Evolutionary conservation across 2,113 vertebrate species (phyloP), one percentile per base, ranked within the genome.

Genomic region (Xyliphius kryptos): DNA sequence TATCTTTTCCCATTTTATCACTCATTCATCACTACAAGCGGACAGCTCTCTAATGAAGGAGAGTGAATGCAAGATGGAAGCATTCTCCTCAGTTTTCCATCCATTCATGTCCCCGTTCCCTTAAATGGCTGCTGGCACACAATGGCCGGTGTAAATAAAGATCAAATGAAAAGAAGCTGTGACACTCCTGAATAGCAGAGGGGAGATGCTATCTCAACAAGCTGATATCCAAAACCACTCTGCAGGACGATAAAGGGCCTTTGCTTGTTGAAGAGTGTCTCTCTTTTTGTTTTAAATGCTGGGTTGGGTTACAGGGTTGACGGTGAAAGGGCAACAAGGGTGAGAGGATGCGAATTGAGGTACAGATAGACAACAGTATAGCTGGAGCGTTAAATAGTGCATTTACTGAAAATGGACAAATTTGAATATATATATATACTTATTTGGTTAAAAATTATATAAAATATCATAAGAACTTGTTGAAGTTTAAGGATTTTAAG

Each of bases 151-250:
- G 67, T 71, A 76, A 78, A 74, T 69, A 76, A 69, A 73, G 68
- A 75, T 73, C 73, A 77, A 73, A 75, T 72, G 69, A 75, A 72
- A 61, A 70, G 66, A 73, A 70, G 63, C 71, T 63, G 66, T 70
- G 68, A 73, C 67, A 71, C 69, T 64, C 66, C 19, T 61, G 73
- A 74, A 74, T 74, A 61, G 73, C 44, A 11, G 56, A 14, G 43
- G 49, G 59, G 65, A 74, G 73, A 72, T 72, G 55, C 61, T 66
- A 72, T 74, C 72, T 71, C 36, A 53, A 66, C 53, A 65, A 66
- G 57, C 56, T 73, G 67, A 73, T 69, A 73, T 67, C 62, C 62
- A 73, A 76, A 76, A 73, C 70, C 68, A 54, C 57, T 59, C 56
- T 67, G 47, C 56, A 73, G 62, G 62, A 67, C 50, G 66, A 76